Evolutionary conservation across 1,140 invertebrate species (phyloP).

Genomic region (Bombus impatiens): DNA sequence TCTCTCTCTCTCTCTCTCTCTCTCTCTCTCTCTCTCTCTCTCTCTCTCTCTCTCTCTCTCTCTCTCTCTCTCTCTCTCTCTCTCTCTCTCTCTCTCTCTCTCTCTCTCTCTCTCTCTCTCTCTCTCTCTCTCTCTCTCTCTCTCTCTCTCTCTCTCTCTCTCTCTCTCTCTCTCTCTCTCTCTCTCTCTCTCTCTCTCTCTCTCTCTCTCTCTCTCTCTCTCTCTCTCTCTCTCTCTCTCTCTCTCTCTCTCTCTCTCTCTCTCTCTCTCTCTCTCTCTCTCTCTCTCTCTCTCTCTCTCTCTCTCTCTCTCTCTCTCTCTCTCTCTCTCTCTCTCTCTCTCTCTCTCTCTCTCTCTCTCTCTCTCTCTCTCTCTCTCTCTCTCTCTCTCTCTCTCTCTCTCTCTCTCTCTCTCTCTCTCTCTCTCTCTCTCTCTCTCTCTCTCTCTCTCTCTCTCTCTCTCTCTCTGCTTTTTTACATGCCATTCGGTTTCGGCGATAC

Average conservation of each 20-base stretch:
- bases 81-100: not conserved
- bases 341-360: not conserved
- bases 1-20: not conserved
- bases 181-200: not conserved
- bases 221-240: not conserved
- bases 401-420: too few relatives aligned
- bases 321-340: not conserved
- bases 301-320: not conserved
- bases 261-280: not conserved
- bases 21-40: not conserved
- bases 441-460: not conserved
- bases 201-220: not conserved
- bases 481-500: conserved; percentile 55
- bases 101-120: not conserved
- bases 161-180: not conserved
- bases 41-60: not conserved
- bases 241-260: not conserved
- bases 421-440: not conserved
- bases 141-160: not conserved
- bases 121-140: not conserved
- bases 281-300: not conserved
- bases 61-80: not conserved
- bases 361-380: not conserved
- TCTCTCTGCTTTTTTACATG: not conserved
- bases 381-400: too few relatives aligned